Evolutionary conservation across 2,113 vertebrate genomes (phyloP).

Genomic region (Excalfactoria chinensis): DNA sequence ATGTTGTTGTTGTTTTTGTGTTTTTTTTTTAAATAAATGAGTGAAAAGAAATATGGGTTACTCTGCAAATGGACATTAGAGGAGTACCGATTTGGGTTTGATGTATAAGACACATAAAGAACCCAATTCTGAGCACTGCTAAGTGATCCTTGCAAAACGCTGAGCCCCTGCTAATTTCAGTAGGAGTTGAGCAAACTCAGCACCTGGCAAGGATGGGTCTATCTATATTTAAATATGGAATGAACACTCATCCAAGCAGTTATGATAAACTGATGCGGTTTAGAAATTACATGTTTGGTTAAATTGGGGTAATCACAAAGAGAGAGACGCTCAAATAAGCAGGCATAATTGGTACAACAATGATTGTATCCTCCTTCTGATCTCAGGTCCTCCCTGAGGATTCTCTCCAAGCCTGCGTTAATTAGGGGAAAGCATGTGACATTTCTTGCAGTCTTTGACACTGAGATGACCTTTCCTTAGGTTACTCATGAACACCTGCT

Average conservation of each 20-base stretch:
- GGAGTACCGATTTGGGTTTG: constrained; percentile 35
- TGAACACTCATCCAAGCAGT: constrained; percentile 27
- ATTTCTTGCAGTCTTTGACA: constrained; percentile 60
- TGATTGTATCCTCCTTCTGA: constrained; percentile 42
- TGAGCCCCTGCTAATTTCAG: constrained; percentile 63
- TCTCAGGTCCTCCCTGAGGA: constrained; percentile 27
- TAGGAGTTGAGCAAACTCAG: constrained; percentile 57
- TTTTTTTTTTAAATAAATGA: constrained; percentile 55
- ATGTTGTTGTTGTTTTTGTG: no score
- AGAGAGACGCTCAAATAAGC: constrained; percentile 14
- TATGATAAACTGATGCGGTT: constrained; percentile 46
- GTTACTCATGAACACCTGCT: not conserved
- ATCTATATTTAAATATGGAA: constrained; percentile 64
- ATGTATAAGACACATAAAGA: constrained; percentile 53
- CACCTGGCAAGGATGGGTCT: constrained; percentile 58
- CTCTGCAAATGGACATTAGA: constrained; percentile 46
- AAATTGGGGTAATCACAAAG: constrained; percentile 53
- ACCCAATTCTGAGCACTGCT: constrained; percentile 40
- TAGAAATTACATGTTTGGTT: constrained; percentile 59
- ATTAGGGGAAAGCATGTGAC: constrained; percentile 55
- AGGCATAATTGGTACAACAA: constrained; percentile 37
- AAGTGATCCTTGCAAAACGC: constrained; percentile 54
- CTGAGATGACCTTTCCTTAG: constrained; percentile 22
- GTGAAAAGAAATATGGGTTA: constrained; percentile 51
- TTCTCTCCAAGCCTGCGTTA: constrained; percentile 15